Base-by-base conservation (phyloP, 2,113 vertebrate species). In the Prunella fulvescens region DNA sequence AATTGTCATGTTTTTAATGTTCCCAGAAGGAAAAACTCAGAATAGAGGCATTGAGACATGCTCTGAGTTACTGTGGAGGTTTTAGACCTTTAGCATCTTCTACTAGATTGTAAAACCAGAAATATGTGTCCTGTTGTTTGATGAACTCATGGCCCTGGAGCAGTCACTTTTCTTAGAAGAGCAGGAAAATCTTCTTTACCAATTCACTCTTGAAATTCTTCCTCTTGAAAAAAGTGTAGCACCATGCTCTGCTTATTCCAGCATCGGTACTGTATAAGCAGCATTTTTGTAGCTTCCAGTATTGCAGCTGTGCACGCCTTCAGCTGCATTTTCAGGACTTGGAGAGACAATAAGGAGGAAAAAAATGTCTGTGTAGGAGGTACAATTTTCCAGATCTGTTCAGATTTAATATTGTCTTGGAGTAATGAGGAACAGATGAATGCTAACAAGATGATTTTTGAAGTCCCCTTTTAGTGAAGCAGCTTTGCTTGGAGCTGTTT, bases 351-450 rank as follows among this genome's bases (percentile, higher is more conserved):
- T 83, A 86, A 92, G 54, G 40, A 91, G 66, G 33, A 53, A 91
- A 87, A 87, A 95, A 91, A 83, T 66, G 35, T 61, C 69, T 87
- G 67, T 88, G 90, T 93, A 88, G 90, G 94, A 92, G 78, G 85
- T 25, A 81, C 17, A 13, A 2, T 92, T 94, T 95, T 85, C 39
- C 81, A 95, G 56, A 85, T 86, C 61, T 91, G 14, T 73, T 96
- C 60, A 78, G 44, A n/a, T 48, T 82, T 82, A n/a, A 14, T 67
- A 48, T 79, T 92, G 61, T 61, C n/a, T 77, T 80, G 39, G 54
- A 93, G 11, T 87, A 79, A 92, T 73, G 81, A 95, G 64, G 47
- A 91, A 51, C 71, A 93, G 74, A 93, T 51, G 33, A 80, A 78
- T 84, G 31, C n/a, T 58, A 84, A 51, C 23, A 72, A 47, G 26